phyloP scores from a whole-genome alignment of 2,113 vertebrate species.

The Pardalotus punctatus region DNA sequence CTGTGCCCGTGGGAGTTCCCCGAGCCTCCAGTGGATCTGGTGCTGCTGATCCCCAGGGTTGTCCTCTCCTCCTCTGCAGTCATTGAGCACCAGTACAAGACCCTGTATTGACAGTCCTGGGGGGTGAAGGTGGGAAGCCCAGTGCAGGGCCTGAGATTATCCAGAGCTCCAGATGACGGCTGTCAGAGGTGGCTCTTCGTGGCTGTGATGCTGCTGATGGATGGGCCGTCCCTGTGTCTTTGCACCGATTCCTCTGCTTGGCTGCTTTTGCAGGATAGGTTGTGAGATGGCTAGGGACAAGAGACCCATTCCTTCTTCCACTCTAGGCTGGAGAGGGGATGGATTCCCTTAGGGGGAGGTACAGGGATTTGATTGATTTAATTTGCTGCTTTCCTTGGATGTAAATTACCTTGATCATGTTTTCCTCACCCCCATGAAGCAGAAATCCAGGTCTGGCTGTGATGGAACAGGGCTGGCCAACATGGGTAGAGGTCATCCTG shows the following conservation, averaged over 20 bases:
- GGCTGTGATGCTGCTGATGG: not conserved
- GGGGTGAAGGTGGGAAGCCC: not conserved
- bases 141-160: not conserved
- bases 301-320: not conserved
- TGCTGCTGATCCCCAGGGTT: not conserved
- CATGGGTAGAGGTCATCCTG: not conserved
- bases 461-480: not conserved
- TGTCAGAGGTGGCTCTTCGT: not conserved
- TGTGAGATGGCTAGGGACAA: not conserved
- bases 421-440: not conserved
- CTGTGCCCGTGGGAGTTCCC: not conserved
- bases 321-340: not conserved
- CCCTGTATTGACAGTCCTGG: not conserved
- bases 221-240: not conserved
- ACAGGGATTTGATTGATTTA: not conserved
- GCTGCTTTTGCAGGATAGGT: not conserved
- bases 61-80: not conserved
- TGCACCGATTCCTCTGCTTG: not conserved
- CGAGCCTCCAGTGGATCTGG: fast-evolving
- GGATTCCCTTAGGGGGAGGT: not conserved
- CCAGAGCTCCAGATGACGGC: fast-evolving
- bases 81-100: not conserved
- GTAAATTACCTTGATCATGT: not conserved
- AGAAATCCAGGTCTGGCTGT: not conserved
- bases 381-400: not conserved